A percentile compares a stretch with the other conserved stretches of the same genome.
These are phyloP conservation scores for Tautogolabrus adspersus DNA, from an alignment of 2,113 vertebrate genomes.

Conservation along the genomic window DNA sequence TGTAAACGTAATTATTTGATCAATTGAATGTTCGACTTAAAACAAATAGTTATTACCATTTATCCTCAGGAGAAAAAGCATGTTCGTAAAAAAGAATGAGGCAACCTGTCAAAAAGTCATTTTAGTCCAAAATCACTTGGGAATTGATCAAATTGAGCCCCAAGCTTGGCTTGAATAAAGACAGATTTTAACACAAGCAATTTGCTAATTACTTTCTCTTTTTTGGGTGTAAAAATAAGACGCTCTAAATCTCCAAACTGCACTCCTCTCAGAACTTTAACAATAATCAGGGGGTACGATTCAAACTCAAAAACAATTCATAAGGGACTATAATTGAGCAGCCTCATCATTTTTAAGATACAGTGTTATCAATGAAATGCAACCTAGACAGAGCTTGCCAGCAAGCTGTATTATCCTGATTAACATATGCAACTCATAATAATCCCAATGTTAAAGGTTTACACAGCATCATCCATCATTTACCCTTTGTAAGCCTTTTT, in stretches of 20 bases:
- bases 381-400: slow-evolving; percentile 64
- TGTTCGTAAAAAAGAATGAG: neutral
- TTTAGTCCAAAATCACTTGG: neutral
- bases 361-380: slow-evolving; percentile 26
- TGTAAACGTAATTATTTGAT: neutral
- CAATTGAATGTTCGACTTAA: neutral
- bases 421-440: neutral
- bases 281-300: no score
- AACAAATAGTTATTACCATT: neutral
- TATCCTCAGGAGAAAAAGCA: no score
- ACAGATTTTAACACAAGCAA: neutral
- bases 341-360: neutral
- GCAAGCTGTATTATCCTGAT: slow-evolving; percentile 59
- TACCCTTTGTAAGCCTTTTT: neutral
- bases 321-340: neutral
- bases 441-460: neutral
- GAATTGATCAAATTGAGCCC: neutral
- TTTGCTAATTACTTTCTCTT: neutral
- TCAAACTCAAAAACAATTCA: no score
- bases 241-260: neutral
- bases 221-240: neutral
- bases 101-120: neutral
- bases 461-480: slow-evolving; percentile 15
- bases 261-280: neutral
- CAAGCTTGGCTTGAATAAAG: neutral